Base-by-base conservation (phyloP, 2,888 invertebrate species). In the Pristionchus mayeri region DNA sequence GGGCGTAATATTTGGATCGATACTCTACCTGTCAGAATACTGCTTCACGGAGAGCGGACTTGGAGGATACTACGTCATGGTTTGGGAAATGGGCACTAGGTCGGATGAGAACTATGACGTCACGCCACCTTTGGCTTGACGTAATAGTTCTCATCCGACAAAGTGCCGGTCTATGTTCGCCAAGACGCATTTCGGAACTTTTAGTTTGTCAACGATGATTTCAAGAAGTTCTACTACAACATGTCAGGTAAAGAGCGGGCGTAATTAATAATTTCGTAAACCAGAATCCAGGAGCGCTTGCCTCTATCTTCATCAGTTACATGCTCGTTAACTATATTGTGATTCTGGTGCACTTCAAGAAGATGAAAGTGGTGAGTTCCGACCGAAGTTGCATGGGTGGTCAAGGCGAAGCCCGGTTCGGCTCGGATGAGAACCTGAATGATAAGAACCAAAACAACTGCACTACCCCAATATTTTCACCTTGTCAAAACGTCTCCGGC, bases 171-270 rank as follows among this genome's bases (percentile, higher is more conserved):
- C n/a, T n/a, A n/a, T n/a, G n/a, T n/a, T n/a, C n/a, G n/a, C n/a
- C n/a, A n/a, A 34, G 30, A 34, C 7, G 34, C 24, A 27, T 27
- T n/a, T n/a, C n/a, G n/a, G n/a, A n/a, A n/a, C n/a, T 63, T 34
- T 30, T 40, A 44, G 44, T 71, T 71, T 40, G n/a, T 24, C 16
- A 7, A 71, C 44, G 71, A 71, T 1, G 40, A 40, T n/a, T 71
- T 71, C 40, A 71, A 71, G 71, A 71, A 71, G 37, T 44, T 40
- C 24, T 71, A 71, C 24, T 71, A 71, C 40, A 71, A 71, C 71
- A 71, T 71, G 71, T 71, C 71, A 9, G 71, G 71, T 71, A 71
- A 30, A 4, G 11, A 16, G 34, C 18, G 24, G 4, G 60, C 13
- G 7, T 60, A 60, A n/a, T n/a, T 57, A 24, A 24, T 24, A 11